phyloP scores from a whole-genome alignment of 53 echinoderm and acorn worm genomes.

The Pentamera pediparva region DNA sequence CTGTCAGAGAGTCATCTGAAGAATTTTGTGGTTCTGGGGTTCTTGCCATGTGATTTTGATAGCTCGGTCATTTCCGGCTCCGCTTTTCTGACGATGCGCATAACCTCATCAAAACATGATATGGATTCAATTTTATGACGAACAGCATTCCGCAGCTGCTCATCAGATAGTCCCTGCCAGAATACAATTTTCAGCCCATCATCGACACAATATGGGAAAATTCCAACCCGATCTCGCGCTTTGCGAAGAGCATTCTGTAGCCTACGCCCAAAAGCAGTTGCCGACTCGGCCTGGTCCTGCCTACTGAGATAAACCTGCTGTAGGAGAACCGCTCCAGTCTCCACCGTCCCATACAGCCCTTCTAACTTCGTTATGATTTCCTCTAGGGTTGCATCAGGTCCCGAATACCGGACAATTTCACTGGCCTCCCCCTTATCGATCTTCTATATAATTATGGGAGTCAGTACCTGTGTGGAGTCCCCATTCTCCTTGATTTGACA shows the following conservation, averaged over 20 bases:
- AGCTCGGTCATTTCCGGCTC: background rate
- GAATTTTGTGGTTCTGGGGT: too few relatives aligned
- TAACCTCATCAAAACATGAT: background rate
- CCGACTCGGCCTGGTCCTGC: background rate
- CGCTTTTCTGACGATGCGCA: background rate
- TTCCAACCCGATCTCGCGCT: background rate
- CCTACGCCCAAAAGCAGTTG: background rate
- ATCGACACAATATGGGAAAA: background rate
- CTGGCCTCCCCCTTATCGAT: too few relatives aligned
- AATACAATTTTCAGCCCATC: background rate
- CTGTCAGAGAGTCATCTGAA: background rate
- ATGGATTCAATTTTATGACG: background rate
- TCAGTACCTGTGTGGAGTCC: background rate
- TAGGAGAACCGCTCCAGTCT: background rate
- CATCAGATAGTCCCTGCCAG: background rate
- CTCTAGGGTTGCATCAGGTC: too few relatives aligned
- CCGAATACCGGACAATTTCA: background rate
- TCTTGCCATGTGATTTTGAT: too few relatives aligned
- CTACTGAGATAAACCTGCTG: background rate
- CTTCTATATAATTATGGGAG: background rate
- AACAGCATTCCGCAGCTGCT: background rate
- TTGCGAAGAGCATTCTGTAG: background rate
- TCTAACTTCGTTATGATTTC: too few relatives aligned
- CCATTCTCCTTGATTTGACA: background rate
- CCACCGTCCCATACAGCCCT: slow-evolving; percentile 1